Conservation (phyloP, 2,797 vertebrate genomes). For the Champsocephalus gunnari region DNA sequence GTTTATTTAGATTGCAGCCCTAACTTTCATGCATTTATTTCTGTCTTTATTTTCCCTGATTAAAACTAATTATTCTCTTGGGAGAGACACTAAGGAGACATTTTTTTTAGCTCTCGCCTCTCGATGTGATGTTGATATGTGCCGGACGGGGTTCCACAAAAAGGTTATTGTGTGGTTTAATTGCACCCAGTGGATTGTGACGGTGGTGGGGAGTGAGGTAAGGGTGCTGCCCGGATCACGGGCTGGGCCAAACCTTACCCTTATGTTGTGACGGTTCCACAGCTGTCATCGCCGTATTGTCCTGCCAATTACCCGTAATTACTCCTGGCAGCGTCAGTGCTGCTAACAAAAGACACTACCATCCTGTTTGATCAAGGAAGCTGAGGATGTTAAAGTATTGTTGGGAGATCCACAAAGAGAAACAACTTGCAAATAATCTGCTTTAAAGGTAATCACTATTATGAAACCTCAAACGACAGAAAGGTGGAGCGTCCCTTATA, state of each 20-base stretch:
- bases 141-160: slow-evolving; percentile 65
- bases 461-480: background rate
- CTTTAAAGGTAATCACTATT: slow-evolving; percentile 23
- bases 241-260: slow-evolving; percentile 51
- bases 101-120: slow-evolving; percentile 42
- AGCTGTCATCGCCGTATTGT: slow-evolving; percentile 84
- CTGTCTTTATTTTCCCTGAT: slow-evolving; percentile 58
- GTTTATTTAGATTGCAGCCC: slow-evolving; percentile 47
- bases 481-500: background rate
- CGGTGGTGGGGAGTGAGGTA: slow-evolving; percentile 62
- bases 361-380: slow-evolving; percentile 65
- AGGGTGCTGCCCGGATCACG: slow-evolving; percentile 42
- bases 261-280: slow-evolving; percentile 59
- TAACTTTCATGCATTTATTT: slow-evolving; percentile 32
- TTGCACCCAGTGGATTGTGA: slow-evolving; percentile 74
- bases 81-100: slow-evolving; percentile 4
- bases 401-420: slow-evolving; percentile 12
- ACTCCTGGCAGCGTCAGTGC: slow-evolving; percentile 77
- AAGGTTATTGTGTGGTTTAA: slow-evolving; percentile 78
- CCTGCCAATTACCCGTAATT: slow-evolving; percentile 84
- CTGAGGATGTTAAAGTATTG: slow-evolving; percentile 35
- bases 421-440: slow-evolving; percentile 24
- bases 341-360: slow-evolving; percentile 73
- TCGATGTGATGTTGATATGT: slow-evolving; percentile 70
- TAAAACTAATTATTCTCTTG: slow-evolving; percentile 55